Conservation (phyloP, 2,888 invertebrate genomes). For the Campoplex nolae region DNA sequence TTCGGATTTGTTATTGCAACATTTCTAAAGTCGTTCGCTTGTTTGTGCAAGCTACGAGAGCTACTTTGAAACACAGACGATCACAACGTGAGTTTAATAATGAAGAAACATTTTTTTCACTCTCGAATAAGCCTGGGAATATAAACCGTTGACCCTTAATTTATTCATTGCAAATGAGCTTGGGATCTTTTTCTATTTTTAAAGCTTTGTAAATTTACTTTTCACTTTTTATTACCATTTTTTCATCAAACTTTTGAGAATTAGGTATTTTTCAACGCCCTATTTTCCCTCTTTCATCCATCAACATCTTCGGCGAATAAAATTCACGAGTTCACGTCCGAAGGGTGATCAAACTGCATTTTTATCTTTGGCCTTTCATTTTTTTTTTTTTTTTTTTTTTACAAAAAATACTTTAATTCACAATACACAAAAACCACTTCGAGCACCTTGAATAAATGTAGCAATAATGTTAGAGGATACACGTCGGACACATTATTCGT, state of each 20-base stretch:
- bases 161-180: neutral
- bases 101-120: constrained; percentile 14
- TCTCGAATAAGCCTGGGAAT: neutral
- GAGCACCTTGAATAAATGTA: constrained; percentile 42
- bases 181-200: neutral
- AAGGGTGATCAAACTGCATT: neutral
- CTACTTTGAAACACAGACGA: constrained; percentile 82
- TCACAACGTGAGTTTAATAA: constrained; percentile 82
- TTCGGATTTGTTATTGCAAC: neutral
- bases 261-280: neutral
- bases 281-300: neutral
- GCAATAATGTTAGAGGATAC: neutral
- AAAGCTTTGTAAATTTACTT: neutral
- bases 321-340: neutral
- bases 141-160: neutral
- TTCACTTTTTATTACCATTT: neutral
- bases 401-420: constrained; percentile 9
- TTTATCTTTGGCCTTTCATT: neutral
- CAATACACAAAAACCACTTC: constrained; percentile 8
- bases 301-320: neutral
- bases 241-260: neutral
- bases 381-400: neutral
- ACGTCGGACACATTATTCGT: neutral
- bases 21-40: constrained; percentile 72
- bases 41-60: constrained; percentile 83